phyloP scores from a whole-genome alignment of 1,140 invertebrate genomes.

The Pogonomyrmex barbatus region DNA sequence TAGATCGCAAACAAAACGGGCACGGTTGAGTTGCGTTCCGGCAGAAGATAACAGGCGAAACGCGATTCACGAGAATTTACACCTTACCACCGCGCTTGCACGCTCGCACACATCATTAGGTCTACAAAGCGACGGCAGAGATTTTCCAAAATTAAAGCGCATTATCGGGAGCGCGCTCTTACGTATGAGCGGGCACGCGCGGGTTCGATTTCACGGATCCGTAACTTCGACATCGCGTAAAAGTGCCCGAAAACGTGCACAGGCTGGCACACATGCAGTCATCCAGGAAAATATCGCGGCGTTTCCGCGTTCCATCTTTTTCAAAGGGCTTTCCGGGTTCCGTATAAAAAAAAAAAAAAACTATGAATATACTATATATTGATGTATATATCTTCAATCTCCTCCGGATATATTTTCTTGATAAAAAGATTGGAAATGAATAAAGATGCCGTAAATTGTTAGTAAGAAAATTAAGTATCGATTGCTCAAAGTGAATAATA shows the following conservation, averaged over 20 bases:
- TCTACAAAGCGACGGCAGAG: constrained; percentile 34
- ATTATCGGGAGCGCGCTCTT: constrained; percentile 35
- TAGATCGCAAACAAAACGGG: constrained; percentile 55
- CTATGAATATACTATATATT: no score
- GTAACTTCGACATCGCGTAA: constrained; percentile 6
- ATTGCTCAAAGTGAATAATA: not conserved
- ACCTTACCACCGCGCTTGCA: constrained; percentile 14
- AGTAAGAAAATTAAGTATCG: not conserved
- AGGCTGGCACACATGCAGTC: constrained; percentile 27
- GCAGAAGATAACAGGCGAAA: constrained; percentile 35
- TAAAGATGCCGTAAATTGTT: not conserved
- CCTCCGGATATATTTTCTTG: not conserved
- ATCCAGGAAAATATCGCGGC: constrained; percentile 35
- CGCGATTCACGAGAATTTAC: constrained; percentile 31
- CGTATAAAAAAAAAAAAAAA: not conserved
- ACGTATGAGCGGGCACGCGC: constrained; percentile 15
- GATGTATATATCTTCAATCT: not conserved
- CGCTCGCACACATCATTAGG: constrained; percentile 42
- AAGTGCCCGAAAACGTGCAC: constrained; percentile 49
- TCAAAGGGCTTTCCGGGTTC: constrained; percentile 12
- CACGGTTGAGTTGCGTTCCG: not conserved
- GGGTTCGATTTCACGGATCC: constrained; percentile 39
- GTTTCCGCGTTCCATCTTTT: constrained; percentile 48
- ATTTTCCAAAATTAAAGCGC: constrained; percentile 64
- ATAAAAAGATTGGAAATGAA: not conserved